Evolutionary conservation across 2,113 vertebrate genomes (phyloP).

Genomic region (Nanorana parkeri): DNA sequence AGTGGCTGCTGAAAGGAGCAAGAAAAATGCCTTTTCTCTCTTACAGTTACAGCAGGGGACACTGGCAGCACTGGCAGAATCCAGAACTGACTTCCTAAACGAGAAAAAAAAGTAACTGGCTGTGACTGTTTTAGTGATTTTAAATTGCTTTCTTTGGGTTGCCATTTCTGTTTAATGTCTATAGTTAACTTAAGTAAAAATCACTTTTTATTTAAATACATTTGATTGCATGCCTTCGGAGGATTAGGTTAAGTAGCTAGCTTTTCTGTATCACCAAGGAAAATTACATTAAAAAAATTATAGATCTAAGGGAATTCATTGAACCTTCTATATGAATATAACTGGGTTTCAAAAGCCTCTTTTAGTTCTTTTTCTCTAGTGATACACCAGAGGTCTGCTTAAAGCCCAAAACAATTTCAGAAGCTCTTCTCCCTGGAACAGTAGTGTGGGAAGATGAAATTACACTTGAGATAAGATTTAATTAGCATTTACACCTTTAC

Average conservation of each 20-base stretch:
- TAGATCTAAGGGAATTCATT: slow-evolving; percentile 73
- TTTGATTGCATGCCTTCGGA: slow-evolving; percentile 17
- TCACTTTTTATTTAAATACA: slow-evolving; percentile 26
- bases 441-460: slow-evolving; percentile 81
- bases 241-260: slow-evolving; percentile 5
- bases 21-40: too few relatives aligned
- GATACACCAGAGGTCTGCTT: slow-evolving; percentile 74
- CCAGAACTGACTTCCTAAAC: too few relatives aligned
- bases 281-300: slow-evolving; percentile 63
- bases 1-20: too few relatives aligned
- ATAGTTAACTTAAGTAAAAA: not conserved
- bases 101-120: too few relatives aligned
- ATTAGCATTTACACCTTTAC: slow-evolving; percentile 86
- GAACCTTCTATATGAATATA: slow-evolving; percentile 74
- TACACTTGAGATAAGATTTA: slow-evolving; percentile 82
- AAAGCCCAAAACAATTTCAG: slow-evolving; percentile 76
- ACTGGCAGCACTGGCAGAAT: too few relatives aligned
- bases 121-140: too few relatives aligned
- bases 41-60: too few relatives aligned
- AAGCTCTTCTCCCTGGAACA: slow-evolving; percentile 77
- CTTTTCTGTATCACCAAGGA: slow-evolving; percentile 45
- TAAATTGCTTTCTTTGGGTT: not conserved
- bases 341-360: slow-evolving; percentile 74
- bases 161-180: not conserved
- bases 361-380: slow-evolving; percentile 82